Evolutionary conservation across 1,140 invertebrate species (phyloP).

Genomic region (Teleogryllus occipitalis): DNA sequence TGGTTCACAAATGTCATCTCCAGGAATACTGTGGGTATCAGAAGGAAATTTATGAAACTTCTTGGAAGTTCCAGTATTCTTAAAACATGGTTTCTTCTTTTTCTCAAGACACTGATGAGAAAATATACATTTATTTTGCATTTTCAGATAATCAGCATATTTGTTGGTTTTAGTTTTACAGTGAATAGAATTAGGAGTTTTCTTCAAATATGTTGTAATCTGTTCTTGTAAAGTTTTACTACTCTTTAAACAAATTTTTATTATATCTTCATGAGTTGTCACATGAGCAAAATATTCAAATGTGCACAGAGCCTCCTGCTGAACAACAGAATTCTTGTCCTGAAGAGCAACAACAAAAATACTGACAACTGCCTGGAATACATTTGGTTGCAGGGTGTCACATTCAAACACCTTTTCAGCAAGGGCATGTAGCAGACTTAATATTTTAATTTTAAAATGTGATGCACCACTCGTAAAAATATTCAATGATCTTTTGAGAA

Average conservation of each 20-base stretch:
- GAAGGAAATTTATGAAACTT: too few relatives aligned
- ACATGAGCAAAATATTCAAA: conserved; percentile 1
- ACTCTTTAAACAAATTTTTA: background rate
- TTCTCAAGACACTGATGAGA: background rate
- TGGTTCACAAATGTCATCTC: background rate
- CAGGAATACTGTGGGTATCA: too few relatives aligned
- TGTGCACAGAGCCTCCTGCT: background rate
- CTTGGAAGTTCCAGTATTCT: too few relatives aligned
- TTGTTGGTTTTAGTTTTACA: background rate
- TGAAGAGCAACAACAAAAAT: background rate
- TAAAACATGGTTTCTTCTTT: background rate
- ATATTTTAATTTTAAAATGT: background rate
- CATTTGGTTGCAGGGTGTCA: background rate
- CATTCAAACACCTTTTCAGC: background rate
- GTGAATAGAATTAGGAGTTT: background rate
- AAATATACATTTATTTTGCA: background rate
- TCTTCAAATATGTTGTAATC: background rate
- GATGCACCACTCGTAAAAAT: background rate
- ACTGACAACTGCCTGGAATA: background rate
- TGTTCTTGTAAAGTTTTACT: background rate
- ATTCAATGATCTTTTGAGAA: background rate
- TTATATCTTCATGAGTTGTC: background rate
- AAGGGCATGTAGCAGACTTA: background rate
- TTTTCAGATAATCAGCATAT: background rate
- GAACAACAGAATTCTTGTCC: background rate